phyloP scores from a whole-genome alignment of 1,140 invertebrate species.

The Pseudachorutes palmiensis region DNA sequence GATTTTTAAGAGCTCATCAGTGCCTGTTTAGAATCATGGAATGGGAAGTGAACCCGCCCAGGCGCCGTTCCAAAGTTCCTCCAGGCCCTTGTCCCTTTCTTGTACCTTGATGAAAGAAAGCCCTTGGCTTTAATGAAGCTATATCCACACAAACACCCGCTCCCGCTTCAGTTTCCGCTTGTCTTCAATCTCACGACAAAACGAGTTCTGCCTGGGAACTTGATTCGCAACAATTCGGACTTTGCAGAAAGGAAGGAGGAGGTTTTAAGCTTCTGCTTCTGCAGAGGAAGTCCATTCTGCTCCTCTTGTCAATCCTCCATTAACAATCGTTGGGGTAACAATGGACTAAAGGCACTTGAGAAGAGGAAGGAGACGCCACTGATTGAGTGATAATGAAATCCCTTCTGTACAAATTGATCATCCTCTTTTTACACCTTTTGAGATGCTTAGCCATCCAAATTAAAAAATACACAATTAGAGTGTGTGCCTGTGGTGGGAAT shows the following conservation, averaged over 20 bases:
- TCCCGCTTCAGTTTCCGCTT: slow-evolving; percentile 25
- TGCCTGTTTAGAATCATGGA: slow-evolving; percentile 31
- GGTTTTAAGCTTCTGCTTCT: neutral
- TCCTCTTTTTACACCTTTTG: too few species aligned
- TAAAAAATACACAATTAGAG: too few species aligned
- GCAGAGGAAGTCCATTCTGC: too few species aligned
- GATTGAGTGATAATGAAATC: slow-evolving; percentile 36
- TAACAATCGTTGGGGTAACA: neutral
- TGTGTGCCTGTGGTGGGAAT: neutral
- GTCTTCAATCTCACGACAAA: slow-evolving; percentile 1
- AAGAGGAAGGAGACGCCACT: too few species aligned
- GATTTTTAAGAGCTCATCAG: too few species aligned
- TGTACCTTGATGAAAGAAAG: neutral
- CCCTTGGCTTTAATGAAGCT: slow-evolving; percentile 35
- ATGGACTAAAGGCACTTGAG: neutral
- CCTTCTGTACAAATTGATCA: slow-evolving; percentile 28
- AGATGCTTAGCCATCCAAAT: too few species aligned
- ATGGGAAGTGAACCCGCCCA: slow-evolving; percentile 38
- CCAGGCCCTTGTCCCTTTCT: slow-evolving; percentile 36
- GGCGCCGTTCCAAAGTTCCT: slow-evolving; percentile 37
- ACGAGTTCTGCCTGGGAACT: slow-evolving; percentile 29
- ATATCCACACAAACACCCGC: slow-evolving; percentile 33
- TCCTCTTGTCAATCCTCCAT: too few species aligned
- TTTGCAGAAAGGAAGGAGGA: neutral
- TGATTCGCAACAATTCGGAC: slow-evolving; percentile 26